Percentiles rank a stretch among this genome's conserved stretches.
These are phyloP conservation scores for Clarias laeviceps DNA, from an alignment of 2,797 vertebrate species.

Conservation along the genomic window DNA sequence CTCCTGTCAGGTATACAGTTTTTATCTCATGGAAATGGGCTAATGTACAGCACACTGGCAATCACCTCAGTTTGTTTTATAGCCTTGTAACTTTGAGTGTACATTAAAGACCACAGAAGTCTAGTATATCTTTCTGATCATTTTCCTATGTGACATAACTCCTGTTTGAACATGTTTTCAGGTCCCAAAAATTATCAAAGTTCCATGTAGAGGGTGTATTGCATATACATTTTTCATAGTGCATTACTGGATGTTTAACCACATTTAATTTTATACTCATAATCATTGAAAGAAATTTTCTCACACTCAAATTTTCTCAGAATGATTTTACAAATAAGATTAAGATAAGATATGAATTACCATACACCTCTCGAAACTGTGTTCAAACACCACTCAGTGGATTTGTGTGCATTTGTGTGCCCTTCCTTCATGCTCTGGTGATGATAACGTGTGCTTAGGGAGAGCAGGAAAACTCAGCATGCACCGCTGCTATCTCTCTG, in stretches of 20 bases:
- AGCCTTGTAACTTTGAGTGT: background rate
- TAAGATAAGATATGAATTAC: conserved; percentile 12
- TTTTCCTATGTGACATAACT: background rate
- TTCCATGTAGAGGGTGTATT: background rate
- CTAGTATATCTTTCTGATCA: background rate
- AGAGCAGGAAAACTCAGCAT: conserved; percentile 40
- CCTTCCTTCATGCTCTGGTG: conserved; percentile 18
- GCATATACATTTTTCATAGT: too few relatives aligned
- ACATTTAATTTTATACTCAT: background rate
- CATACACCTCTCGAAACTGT: conserved; percentile 48
- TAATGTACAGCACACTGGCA: background rate
- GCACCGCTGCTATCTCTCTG: conserved; percentile 30
- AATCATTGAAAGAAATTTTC: background rate
- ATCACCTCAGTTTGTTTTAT: background rate
- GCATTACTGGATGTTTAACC: background rate
- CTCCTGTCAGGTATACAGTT: background rate
- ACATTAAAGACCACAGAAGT: background rate
- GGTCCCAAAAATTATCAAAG: background rate
- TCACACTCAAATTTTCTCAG: too few relatives aligned
- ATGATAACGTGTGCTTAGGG: conserved; percentile 31
- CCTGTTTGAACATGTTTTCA: background rate
- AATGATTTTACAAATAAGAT: background rate
- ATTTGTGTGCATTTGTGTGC: conserved; percentile 17
- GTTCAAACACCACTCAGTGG: conserved; percentile 15
- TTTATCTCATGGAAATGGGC: background rate